Percentiles rank a stretch among this genome's conserved stretches.
Evolutionary conservation across 2,797 vertebrate species (phyloP).

Genomic region (Coranthus polyacanthus): DNA sequence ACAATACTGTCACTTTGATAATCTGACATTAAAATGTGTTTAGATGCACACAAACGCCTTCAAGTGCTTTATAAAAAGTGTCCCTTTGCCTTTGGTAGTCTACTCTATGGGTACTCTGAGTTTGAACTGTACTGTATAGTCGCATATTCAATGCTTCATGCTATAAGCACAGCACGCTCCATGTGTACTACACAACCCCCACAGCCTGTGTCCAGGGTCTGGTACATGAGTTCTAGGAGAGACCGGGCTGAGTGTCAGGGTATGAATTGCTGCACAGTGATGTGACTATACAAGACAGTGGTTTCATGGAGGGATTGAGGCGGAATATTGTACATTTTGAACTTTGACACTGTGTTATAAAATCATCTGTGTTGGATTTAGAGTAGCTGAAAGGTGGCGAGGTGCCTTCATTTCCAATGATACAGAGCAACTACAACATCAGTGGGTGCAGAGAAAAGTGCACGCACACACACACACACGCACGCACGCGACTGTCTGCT

Average conservation of each 20-base stretch:
- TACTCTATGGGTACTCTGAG: constrained; percentile 14
- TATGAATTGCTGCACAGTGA: constrained; percentile 30
- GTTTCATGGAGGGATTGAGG: constrained; percentile 43
- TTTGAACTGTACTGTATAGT: constrained; percentile 28
- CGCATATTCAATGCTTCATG: constrained; percentile 9
- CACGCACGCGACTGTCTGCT: constrained; percentile 40
- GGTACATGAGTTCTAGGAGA: constrained; percentile 1
- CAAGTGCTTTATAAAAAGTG: constrained; percentile 28
- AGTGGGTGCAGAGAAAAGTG: constrained; percentile 27
- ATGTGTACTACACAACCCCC: constrained; percentile 15
- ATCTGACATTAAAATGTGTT: constrained; percentile 38
- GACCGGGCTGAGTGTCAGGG: constrained; percentile 5
- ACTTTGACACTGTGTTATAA: constrained; percentile 61
- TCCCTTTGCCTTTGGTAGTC: constrained; percentile 20
- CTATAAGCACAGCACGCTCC: background rate
- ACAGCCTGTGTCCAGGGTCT: constrained; percentile 14
- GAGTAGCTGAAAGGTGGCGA: constrained; percentile 44
- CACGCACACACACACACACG: constrained; percentile 20
- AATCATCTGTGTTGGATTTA: constrained; percentile 63
- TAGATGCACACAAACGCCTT: constrained; percentile 3
- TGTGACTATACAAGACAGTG: constrained; percentile 51
- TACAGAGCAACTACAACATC: constrained; percentile 32
- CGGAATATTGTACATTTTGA: constrained; percentile 61
- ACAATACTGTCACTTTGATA: constrained; percentile 26
- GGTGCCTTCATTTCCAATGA: constrained; percentile 44